Evolutionary conservation across 2,113 vertebrate genomes (phyloP).

Genomic region (Propithecus coquereli): DNA sequence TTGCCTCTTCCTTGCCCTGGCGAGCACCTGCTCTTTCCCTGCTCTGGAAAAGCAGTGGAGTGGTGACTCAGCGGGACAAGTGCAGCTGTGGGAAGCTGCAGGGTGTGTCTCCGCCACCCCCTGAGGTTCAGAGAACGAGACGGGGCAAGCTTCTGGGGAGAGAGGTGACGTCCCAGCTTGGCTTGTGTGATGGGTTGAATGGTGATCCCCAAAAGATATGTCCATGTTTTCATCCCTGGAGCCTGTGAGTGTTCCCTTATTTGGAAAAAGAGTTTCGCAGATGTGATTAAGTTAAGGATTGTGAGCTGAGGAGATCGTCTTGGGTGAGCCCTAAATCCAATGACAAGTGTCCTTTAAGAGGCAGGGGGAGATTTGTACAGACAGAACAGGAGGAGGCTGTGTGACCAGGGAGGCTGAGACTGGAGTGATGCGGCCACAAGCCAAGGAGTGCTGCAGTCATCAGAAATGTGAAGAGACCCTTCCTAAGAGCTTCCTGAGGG

Average conservation of each 20-base stretch:
- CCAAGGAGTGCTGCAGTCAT: background rate
- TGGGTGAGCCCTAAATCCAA: background rate
- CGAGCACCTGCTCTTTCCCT: too few relatives aligned
- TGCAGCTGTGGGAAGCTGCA: background rate
- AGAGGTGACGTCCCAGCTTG: background rate
- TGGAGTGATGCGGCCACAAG: background rate
- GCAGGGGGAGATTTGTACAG: background rate
- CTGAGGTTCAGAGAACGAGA: background rate
- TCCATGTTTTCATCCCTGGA: background rate
- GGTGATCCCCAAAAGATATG: background rate
- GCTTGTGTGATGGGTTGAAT: background rate
- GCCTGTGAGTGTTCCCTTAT: background rate
- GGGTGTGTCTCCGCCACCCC: background rate
- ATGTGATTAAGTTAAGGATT: background rate
- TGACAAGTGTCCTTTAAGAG: background rate
- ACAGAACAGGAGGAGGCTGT: background rate
- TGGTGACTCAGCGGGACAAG: too few relatives aligned
- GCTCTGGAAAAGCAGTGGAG: background rate
- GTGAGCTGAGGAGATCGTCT: background rate
- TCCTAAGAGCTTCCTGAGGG: background rate
- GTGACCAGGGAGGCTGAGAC: background rate
- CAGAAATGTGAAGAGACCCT: background rate
- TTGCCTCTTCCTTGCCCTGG: background rate
- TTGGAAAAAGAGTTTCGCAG: background rate
- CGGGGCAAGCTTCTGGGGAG: background rate